Evolutionary conservation across 2,888 invertebrate genomes (phyloP).

Genomic region (Antheraea assamensis): DNA sequence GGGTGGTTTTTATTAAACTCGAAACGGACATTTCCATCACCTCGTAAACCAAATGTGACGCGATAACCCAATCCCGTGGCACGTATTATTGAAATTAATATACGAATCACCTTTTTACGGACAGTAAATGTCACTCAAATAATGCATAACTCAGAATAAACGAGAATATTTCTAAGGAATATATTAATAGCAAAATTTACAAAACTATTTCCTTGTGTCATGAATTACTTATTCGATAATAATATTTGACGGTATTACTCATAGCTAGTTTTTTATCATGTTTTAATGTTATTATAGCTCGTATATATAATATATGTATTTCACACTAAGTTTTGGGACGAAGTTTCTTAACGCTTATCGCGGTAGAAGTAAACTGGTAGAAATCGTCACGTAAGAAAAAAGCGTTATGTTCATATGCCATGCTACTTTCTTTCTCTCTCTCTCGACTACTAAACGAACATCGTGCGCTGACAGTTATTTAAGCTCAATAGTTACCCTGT

Average conservation of each 20-base stretch:
- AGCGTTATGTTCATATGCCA: too few relatives aligned
- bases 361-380: too few relatives aligned
- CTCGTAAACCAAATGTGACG: slow-evolving; percentile 44
- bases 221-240: not conserved
- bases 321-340: too few relatives aligned
- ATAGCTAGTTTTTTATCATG: not conserved
- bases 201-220: not conserved
- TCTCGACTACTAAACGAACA: too few relatives aligned
- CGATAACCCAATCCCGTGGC: not conserved
- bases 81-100: slow-evolving; percentile 13
- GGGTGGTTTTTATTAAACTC: slow-evolving; percentile 45
- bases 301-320: not conserved
- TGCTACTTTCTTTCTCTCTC: too few relatives aligned
- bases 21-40: slow-evolving; percentile 41
- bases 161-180: not conserved
- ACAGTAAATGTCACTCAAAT: not conserved
- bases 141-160: not conserved
- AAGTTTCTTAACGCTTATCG: too few relatives aligned
- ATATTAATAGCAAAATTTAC: not conserved
- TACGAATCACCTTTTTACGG: not conserved
- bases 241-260: not conserved
- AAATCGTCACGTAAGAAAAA: too few relatives aligned
- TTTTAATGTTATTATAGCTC: not conserved
- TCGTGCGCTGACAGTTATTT: too few relatives aligned
- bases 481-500: too few relatives aligned